These are phyloP conservation scores for Cercocebus atys DNA, from an alignment of 2,113 vertebrate species.

Conservation along the genomic window DNA sequence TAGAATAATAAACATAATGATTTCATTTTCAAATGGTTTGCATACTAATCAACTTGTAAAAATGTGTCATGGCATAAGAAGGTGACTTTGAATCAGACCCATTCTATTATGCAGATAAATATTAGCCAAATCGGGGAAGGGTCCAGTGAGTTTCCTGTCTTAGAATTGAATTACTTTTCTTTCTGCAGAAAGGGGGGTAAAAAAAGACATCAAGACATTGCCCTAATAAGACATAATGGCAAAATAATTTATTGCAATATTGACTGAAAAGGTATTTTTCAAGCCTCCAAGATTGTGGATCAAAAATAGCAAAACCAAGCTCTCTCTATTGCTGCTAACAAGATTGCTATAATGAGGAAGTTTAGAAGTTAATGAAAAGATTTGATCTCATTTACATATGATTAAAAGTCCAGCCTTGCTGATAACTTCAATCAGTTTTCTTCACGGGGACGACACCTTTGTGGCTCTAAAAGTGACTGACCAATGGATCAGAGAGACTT, in stretches of 20 bases:
- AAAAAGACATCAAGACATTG: neutral
- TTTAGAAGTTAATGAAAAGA: conserved; percentile 20
- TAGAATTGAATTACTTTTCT: conserved; percentile 3
- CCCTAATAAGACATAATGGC: neutral
- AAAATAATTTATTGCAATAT: neutral
- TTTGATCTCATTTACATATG: neutral
- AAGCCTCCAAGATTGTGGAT: conserved; percentile 28
- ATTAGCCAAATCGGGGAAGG: neutral
- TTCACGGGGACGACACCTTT: neutral
- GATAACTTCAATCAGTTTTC: neutral
- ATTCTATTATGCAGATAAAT: neutral
- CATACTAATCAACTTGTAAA: neutral
- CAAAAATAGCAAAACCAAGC: conserved; percentile 7
- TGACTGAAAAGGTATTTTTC: conserved; percentile 23
- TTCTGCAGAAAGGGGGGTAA: neutral
- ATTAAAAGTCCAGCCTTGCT: conserved; percentile 29
- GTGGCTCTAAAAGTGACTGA: neutral
- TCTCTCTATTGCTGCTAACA: conserved; percentile 21
- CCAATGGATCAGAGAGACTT: neutral
- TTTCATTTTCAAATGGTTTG: conserved; percentile 14
- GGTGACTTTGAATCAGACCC: neutral
- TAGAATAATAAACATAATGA: neutral
- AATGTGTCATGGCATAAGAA: neutral
- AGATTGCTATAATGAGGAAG: conserved; percentile 2
- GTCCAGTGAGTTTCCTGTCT: conserved; percentile 26